phyloP scores from a whole-genome alignment of 1,140 invertebrate genomes.

The Pollicipes pollicipes region DNA sequence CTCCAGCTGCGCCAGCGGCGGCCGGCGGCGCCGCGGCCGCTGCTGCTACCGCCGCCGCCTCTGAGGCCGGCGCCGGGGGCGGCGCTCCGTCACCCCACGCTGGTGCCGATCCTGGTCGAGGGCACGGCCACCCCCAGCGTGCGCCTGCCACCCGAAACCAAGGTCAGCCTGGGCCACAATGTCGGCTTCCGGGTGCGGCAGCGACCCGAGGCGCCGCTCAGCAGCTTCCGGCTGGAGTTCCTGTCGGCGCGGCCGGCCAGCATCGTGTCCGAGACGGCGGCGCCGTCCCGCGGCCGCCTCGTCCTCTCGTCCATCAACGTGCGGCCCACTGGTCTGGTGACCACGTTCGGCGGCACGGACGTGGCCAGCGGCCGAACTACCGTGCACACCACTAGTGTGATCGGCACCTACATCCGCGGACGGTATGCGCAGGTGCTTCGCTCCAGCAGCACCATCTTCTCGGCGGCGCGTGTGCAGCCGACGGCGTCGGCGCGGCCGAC shows the following conservation, averaged over 20 bases:
- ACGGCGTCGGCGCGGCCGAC: background rate
- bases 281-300: conserved; percentile 14
- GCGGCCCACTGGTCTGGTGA: conserved; percentile 48
- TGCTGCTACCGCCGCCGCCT: conserved; percentile 2
- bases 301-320: conserved; percentile 25
- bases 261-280: conserved; percentile 6
- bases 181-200: background rate
- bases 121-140: conserved; percentile 11
- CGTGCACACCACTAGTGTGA: conserved; percentile 67
- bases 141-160: background rate
- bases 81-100: conserved; percentile 5
- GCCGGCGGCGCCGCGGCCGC: background rate
- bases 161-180: background rate
- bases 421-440: conserved; percentile 59
- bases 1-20: background rate
- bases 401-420: conserved; percentile 68
- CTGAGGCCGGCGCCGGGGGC: background rate
- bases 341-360: conserved; percentile 58
- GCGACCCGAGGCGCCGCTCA: background rate
- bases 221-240: conserved; percentile 5
- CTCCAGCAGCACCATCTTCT: conserved; percentile 43
- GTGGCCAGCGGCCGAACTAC: conserved; percentile 64
- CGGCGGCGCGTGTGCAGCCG: background rate
- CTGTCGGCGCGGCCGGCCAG: conserved; percentile 24
- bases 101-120: conserved; percentile 17